phyloP scores from a whole-genome alignment of 2,888 invertebrate genomes.

The Drosophila paucipuncta region DNA sequence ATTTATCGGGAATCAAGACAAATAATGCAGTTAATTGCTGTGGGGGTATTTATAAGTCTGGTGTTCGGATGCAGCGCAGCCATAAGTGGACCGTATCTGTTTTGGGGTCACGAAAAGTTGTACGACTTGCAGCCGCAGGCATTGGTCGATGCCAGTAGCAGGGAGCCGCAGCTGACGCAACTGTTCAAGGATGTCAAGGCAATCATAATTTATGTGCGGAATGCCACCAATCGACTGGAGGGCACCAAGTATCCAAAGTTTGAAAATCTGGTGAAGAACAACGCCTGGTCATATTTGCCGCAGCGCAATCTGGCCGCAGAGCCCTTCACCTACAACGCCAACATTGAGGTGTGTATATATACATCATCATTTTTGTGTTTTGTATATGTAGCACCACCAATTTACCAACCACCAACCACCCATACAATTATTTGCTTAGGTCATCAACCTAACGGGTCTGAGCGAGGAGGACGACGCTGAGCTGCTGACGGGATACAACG shows the following conservation, averaged over 20 bases:
- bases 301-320: constrained; percentile 87
- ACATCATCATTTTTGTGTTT: not conserved
- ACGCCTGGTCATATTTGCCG: constrained; percentile 86
- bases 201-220: constrained; percentile 88
- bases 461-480: constrained; percentile 88
- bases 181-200: constrained; percentile 87
- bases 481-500: constrained; percentile 87
- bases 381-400: not conserved
- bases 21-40: constrained; percentile 72
- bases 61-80: constrained; percentile 83
- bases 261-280: constrained; percentile 87
- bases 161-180: constrained; percentile 87
- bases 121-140: constrained; percentile 86
- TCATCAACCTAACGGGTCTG: constrained; percentile 86
- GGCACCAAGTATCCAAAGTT: constrained; percentile 87
- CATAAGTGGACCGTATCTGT: constrained; percentile 87
- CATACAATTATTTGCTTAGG: constrained; percentile 81
- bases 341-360: constrained; percentile 86
- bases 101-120: constrained; percentile 87
- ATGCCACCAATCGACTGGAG: constrained; percentile 87
- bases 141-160: constrained; percentile 85
- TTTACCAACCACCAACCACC: not conserved
- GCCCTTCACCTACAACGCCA: constrained; percentile 88
- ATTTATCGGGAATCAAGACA: constrained; percentile 5
- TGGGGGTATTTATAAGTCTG: constrained; percentile 68